Base-by-base conservation (phyloP, 2,113 vertebrate genomes). In the Dunckerocampus dactyliophorus region DNA sequence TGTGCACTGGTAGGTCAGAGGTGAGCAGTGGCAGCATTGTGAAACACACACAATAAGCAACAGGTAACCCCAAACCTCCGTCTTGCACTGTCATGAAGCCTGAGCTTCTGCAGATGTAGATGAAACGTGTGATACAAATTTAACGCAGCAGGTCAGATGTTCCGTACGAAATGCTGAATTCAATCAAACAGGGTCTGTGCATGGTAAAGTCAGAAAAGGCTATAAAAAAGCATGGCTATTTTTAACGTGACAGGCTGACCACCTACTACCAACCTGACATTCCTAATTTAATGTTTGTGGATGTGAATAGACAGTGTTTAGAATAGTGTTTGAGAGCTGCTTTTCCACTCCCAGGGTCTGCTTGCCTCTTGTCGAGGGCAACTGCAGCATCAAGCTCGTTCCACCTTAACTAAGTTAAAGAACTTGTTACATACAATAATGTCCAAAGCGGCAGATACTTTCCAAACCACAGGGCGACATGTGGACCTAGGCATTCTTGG, bases 361-460 rank as follows among this genome's bases (percentile, higher is more conserved):
- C 66, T 66, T 63, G 63, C 73, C 69, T 81, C 31, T 55, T 37
- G 24, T 31, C 20, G 6, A 82, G 60, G 71, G 59, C 62, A 45
- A 52, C 57, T 64, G 51, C 59, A 77, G 75, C 81, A 64, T 79
- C 67, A 62, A 63, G 78, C 82, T 74, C 78, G 71, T 73, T 82
- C 74, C 59, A 73, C 68, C 81, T 78, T 86, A 85, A 86, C 77
- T 80, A 80, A 72, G 77, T 85, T 85, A 83, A 57, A 67, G 62
- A 67, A 80, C 83, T 80, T 87, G 82, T 83, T 87, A 84, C 80
- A 81, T 82, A 77, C 79, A 88, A 87, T 87, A 83, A 84, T 16
- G 76, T 82, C 67, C 51, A 1, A 1, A 13, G 69, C 69, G 59
- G 19, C 20, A 55, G 84, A 85, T 71, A 67, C 76, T 87, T 86